Evolutionary conservation across 2,888 invertebrate genomes (phyloP).

Genomic region (Shargacucullia verbasci): DNA sequence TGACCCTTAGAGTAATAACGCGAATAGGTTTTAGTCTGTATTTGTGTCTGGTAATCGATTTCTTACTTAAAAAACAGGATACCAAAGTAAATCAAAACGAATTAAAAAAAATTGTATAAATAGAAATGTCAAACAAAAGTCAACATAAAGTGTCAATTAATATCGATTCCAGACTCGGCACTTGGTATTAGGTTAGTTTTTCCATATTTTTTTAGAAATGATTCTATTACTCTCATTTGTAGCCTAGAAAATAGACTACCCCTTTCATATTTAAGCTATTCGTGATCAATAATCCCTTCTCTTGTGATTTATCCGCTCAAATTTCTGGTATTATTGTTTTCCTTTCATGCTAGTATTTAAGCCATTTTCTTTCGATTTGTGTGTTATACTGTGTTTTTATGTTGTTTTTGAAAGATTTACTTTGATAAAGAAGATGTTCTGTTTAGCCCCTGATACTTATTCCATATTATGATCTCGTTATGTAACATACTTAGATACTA

Average conservation of each 20-base stretch:
- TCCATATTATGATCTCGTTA: constrained; percentile 4
- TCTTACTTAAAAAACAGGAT: too few species aligned
- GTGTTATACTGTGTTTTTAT: background rate
- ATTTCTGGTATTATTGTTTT: background rate
- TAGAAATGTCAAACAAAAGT: too few species aligned
- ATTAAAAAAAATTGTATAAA: too few species aligned
- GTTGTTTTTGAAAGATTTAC: background rate
- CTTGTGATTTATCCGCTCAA: background rate
- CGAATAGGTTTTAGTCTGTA: too few species aligned
- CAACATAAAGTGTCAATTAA: too few species aligned
- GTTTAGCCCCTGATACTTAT: background rate
- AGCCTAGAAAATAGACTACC: background rate
- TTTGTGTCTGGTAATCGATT: too few species aligned
- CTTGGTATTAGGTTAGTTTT: constrained; percentile 27
- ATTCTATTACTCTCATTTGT: background rate
- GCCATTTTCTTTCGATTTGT: background rate
- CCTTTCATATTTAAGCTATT: background rate
- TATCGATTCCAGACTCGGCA: constrained; percentile 20
- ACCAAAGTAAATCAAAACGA: too few species aligned
- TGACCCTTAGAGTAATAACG: too few species aligned
- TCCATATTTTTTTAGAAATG: background rate
- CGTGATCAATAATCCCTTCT: background rate
- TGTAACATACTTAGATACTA: constrained; percentile 10
- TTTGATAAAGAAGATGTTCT: background rate
- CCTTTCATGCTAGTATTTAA: background rate